Evolutionary conservation across 2,113 vertebrate species (phyloP).

Genomic region (Lichenostomus cassidix): DNA sequence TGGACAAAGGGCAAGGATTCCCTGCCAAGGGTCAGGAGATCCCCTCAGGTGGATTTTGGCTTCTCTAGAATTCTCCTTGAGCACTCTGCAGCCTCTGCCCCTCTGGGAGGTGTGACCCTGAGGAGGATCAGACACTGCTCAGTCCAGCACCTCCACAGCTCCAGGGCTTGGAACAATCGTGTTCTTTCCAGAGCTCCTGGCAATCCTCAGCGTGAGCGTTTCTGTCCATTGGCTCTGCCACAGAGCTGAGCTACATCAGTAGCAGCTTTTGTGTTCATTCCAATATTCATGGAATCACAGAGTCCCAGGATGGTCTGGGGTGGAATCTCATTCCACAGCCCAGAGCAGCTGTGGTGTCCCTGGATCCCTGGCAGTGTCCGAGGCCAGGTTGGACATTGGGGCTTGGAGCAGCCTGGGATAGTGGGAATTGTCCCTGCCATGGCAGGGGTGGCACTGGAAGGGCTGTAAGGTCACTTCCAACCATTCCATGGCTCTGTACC

Average conservation of each 20-base stretch:
- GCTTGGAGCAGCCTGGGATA: background rate
- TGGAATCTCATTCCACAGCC: background rate
- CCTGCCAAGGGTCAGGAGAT: background rate
- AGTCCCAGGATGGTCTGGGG: background rate
- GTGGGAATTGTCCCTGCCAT: background rate
- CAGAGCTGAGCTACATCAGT: background rate
- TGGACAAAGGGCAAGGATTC: background rate
- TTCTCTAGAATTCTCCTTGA: background rate
- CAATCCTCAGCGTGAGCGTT: background rate
- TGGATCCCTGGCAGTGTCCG: background rate
- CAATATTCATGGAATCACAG: background rate
- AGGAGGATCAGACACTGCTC: background rate
- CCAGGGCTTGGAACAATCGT: background rate
- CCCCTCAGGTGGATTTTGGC: background rate
- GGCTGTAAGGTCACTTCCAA: fast-evolving
- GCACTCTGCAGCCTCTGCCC: background rate
- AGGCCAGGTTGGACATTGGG: background rate
- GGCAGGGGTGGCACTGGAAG: background rate
- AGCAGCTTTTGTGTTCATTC: background rate
- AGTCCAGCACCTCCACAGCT: background rate
- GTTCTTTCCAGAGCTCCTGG: background rate
- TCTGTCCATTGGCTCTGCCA: background rate
- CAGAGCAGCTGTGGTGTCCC: background rate
- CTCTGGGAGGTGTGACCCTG: background rate
- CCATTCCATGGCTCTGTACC: fast-evolving